Evolutionary conservation across 2,888 invertebrate species (phyloP).

Genomic region (Nebria salina): DNA sequence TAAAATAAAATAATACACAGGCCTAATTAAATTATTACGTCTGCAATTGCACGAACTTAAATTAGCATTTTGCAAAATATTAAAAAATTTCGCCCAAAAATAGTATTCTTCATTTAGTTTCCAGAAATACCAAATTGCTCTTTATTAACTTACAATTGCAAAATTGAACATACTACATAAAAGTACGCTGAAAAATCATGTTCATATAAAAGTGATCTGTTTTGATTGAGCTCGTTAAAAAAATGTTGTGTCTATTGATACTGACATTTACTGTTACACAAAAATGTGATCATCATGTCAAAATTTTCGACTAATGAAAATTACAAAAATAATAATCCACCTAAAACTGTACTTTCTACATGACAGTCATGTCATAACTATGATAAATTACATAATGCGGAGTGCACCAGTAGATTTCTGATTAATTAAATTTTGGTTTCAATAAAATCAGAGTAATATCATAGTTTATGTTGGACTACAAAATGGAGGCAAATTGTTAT

Average conservation of each 20-base stretch:
- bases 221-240: neutral
- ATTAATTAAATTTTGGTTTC: neutral
- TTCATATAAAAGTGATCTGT: neutral
- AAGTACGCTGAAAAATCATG: neutral
- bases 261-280: neutral
- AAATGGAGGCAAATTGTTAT: neutral
- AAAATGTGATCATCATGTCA: neutral
- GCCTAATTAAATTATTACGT: too few relatives aligned
- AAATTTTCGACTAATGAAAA: neutral
- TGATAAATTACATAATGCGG: constrained; percentile 1
- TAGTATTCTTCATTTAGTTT: too few relatives aligned
- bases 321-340: neutral
- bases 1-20: too few relatives aligned
- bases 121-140: too few relatives aligned
- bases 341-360: neutral
- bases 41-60: too few relatives aligned
- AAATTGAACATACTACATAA: too few relatives aligned
- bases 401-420: neutral
- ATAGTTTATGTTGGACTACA: neutral
- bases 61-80: too few relatives aligned
- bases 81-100: too few relatives aligned
- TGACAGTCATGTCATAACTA: neutral
- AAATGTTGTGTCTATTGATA: neutral
- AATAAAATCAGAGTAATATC: neutral
- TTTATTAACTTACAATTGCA: too few relatives aligned